Evolutionary conservation across 2,113 vertebrate species (phyloP).

Genomic region (Ammospiza nelsoni): DNA sequence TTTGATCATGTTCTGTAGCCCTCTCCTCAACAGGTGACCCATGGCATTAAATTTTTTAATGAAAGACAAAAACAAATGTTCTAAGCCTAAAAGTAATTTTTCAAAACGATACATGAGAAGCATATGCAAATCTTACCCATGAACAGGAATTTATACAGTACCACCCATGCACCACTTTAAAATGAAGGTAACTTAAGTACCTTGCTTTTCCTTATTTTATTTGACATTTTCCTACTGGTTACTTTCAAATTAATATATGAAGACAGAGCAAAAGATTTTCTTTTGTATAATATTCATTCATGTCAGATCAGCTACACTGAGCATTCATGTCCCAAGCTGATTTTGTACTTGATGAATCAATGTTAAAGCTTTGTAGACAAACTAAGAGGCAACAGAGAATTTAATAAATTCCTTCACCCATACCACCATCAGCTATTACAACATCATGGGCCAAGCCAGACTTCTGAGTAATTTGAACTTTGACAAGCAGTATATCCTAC

Average conservation of each 20-base stretch:
- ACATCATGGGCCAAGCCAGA: neutral
- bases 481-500: neutral
- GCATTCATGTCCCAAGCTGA: conserved; percentile 5
- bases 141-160: neutral
- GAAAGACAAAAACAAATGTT: conserved; percentile 10
- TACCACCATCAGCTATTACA: neutral
- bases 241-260: conserved; percentile 31
- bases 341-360: conserved; percentile 37
- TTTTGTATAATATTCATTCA: neutral
- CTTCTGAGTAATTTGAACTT: neutral
- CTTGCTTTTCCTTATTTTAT: conserved; percentile 30
- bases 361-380: neutral
- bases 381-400: conserved; percentile 7
- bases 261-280: conserved; percentile 7
- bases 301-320: conserved; percentile 3
- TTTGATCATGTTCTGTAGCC: neutral
- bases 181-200: conserved; percentile 14
- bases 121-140: conserved; percentile 12
- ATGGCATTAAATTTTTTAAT: neutral
- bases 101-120: neutral
- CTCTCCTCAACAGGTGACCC: neutral
- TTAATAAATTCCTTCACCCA: conserved; percentile 16
- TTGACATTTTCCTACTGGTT: conserved; percentile 31
- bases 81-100: neutral
- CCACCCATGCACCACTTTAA: neutral